Base-by-base conservation (phyloP, 2,797 vertebrate species). In the Chelonia mydas region DNA sequence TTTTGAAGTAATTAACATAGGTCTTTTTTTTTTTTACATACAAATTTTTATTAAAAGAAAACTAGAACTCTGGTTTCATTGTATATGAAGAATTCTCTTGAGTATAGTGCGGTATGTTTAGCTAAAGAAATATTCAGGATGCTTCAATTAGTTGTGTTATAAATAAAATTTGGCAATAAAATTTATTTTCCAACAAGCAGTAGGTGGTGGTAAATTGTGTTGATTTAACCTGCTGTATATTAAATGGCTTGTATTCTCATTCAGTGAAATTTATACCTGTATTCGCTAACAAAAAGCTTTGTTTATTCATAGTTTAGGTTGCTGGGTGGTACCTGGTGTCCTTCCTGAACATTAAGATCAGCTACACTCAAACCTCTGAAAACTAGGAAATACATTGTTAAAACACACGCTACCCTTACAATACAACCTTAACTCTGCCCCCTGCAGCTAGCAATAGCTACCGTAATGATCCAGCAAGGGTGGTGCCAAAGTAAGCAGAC, bases 231-330 rank as follows among this genome's bases (percentile, higher is more conserved):
- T 78, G 12, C 17, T 68, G 25, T 33, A 47, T 82, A 37, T 31
- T 54, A 51, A 59, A 65, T 89, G 13, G 33, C 41, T 59, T 28
- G 8, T 16, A 0, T 1, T 0, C 28, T 83, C 17, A 3, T 17
- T 37, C 8, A 17, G 23, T 9, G 27, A 83, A 25, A 79, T 41
- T 81, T 76, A 83, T 47, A 28, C 0, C 51, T 0, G 0, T 6
- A 41, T 21, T 72, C 65, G 6, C 65, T 72, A 19, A 37, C 10
- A 72, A 23, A 72, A 72, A 72, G 65, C 61, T 72, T 37, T 37
- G n/a, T 68, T 65, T n/a, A 19, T 7, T 37, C 61, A n/a, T n/a
- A 37, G 17, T n/a, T 68, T 68, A 37, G 16, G 65, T 37, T 72
- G n/a, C n/a, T 41, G n/a, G n/a, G 19, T 41, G n/a, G 10, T 72